Evolutionary conservation across 2,797 vertebrate species (phyloP).

Genomic region (Harpagifer antarcticus): DNA sequence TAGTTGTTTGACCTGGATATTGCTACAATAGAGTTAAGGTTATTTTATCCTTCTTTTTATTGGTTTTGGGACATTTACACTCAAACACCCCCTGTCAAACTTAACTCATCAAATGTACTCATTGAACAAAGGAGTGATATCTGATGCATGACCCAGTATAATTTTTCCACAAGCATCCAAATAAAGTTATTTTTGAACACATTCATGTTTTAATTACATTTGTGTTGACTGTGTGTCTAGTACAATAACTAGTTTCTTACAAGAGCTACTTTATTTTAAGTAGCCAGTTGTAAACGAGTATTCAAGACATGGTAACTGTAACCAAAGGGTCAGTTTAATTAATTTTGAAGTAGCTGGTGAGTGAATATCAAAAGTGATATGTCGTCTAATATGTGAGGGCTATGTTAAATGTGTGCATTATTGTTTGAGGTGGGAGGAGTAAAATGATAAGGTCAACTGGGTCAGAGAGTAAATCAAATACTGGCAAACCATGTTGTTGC

Average conservation of each 20-base stretch:
- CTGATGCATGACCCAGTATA: neutral
- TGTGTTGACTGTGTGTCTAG: neutral
- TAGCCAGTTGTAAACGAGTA: neutral
- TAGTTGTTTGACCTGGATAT: neutral
- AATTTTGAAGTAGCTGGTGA: too few species aligned
- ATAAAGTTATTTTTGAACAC: neutral
- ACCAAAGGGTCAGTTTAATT: too few species aligned
- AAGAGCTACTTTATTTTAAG: neutral
- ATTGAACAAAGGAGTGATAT: neutral
- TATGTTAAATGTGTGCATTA: too few species aligned
- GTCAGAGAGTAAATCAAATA: conserved; percentile 36
- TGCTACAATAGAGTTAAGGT: too few species aligned
- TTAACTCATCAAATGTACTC: too few species aligned
- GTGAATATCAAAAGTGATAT: too few species aligned
- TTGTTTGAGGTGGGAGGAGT: neutral
- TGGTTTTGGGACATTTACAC: neutral
- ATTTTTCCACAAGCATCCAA: neutral
- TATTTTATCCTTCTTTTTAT: neutral
- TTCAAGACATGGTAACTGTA: neutral
- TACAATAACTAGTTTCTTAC: neutral
- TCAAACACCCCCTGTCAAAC: neutral
- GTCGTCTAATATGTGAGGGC: too few species aligned
- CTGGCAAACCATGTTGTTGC: conserved; percentile 20
- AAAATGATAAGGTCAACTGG: conserved; percentile 25
- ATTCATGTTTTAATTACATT: neutral